phyloP scores from a whole-genome alignment of 1,140 invertebrate species.

The Drosophila ironensis region DNA sequence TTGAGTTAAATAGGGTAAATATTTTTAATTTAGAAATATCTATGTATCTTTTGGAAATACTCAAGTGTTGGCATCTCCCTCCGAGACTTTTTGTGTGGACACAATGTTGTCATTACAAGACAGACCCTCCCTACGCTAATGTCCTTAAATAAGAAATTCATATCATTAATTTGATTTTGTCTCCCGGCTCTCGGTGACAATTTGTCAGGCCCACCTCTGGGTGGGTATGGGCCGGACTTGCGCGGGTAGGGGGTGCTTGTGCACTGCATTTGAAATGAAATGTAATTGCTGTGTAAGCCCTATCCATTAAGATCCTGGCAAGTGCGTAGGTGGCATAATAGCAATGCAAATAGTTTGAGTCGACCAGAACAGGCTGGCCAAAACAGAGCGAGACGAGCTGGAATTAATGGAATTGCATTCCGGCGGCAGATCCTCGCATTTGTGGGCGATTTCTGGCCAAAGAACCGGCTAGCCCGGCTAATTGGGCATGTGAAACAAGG shows the following conservation, averaged over 20 bases:
- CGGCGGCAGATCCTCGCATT: constrained; percentile 12
- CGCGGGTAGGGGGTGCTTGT: constrained; percentile 2
- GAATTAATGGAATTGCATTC: constrained; percentile 46
- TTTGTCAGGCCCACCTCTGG: constrained; percentile 33
- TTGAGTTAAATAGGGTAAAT: no score
- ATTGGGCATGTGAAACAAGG: constrained; percentile 9
- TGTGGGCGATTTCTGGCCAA: constrained; percentile 2
- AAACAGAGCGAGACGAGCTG: constrained; percentile 1
- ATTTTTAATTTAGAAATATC: no score
- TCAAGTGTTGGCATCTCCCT: neutral
- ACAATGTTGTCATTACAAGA: neutral
- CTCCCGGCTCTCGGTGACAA: constrained; percentile 13
- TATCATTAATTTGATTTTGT: constrained; percentile 72
- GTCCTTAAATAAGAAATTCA: constrained; percentile 67
- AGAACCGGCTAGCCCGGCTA: neutral
- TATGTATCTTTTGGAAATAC: no score
- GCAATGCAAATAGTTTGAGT: constrained; percentile 44
- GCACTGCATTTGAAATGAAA: constrained; percentile 54
- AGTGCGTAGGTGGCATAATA: constrained; percentile 35
- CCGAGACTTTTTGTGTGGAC: neutral
- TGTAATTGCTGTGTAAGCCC: constrained; percentile 56
- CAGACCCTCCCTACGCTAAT: constrained; percentile 44
- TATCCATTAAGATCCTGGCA: constrained; percentile 19
- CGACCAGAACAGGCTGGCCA: constrained; percentile 16
- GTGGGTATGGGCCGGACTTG: neutral